These are phyloP conservation scores for Thalassaphorura encarpata DNA, from an alignment of 1,140 invertebrate genomes.

Conservation along the genomic window DNA sequence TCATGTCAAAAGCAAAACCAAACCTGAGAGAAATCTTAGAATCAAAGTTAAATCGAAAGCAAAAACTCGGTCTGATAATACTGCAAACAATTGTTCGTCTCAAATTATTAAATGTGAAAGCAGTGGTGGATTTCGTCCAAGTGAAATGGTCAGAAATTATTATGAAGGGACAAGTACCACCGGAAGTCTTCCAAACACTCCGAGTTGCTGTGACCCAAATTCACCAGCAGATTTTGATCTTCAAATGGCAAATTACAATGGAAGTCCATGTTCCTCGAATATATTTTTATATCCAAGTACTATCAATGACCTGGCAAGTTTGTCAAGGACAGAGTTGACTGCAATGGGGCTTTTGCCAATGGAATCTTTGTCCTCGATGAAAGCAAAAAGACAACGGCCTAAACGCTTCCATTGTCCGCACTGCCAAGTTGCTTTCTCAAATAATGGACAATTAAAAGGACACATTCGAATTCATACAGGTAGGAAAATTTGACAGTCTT, in stretches of 20 bases:
- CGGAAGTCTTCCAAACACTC: constrained; percentile 6
- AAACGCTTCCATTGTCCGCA: constrained; percentile 81
- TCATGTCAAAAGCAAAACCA: too few relatives aligned
- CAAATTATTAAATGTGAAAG: too few relatives aligned
- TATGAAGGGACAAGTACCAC: too few relatives aligned
- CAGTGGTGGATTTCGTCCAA: too few relatives aligned
- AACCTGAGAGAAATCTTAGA: too few relatives aligned
- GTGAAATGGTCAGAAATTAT: too few relatives aligned
- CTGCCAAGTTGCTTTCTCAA: constrained; percentile 80
- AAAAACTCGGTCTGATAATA: too few relatives aligned
- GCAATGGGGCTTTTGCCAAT: constrained; percentile 29
- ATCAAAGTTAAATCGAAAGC: too few relatives aligned
- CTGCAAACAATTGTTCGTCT: too few relatives aligned
- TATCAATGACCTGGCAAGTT: constrained; percentile 29
- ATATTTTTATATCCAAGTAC: constrained; percentile 15
- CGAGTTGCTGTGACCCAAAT: constrained; percentile 1
- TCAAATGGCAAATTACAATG: too few relatives aligned
- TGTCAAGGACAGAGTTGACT: constrained; percentile 26
- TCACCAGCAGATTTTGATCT: constrained; percentile 1
- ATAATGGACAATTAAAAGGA: constrained; percentile 84
- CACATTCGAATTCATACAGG: constrained; percentile 86
- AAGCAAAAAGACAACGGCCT: constrained; percentile 65
- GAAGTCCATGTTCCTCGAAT: background rate
- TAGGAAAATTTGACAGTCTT: too few relatives aligned
- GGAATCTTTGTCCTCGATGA: constrained; percentile 36